Base-by-base conservation (phyloP, 2,888 invertebrate species). In the Ophion slaviceki region DNA sequence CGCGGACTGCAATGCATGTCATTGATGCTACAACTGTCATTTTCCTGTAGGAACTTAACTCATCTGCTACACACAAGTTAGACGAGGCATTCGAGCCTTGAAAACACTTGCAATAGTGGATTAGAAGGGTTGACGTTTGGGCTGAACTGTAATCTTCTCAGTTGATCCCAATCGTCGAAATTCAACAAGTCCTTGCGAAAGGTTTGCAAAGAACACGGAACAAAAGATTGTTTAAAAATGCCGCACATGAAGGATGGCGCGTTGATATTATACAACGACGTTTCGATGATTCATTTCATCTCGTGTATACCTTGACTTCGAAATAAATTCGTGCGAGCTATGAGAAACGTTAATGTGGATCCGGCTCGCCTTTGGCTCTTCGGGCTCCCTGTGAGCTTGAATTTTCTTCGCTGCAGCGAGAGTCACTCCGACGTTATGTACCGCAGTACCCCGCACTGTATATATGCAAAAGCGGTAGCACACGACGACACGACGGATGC, bases 311-410 rank as follows among this genome's bases (percentile, higher is more conserved):
- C 32, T 67, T 20, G 62, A 47, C 66, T 59, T 6, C 17, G 67
- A 64, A 76, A 47, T 59, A 40, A 76, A 84, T 80, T 80, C 64
- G 71, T 67, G 74, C 64, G 74, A 82, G 71, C 59, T 79, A 53
- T 80, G 80, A 75, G 80, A 86, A 67, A 86, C 85, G 71, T 82
- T 82, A 86, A 86, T 82, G 82, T 72, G 90, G 88, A 92, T 92
- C 92, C 92, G 92, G 92, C 91, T 92, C 91, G 92, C 92, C 91
- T 91, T 90, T 91, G 91, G 91, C 91, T 90, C 88, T 80, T 88
- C 84, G 82, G 87, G 79, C 74, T 85, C 88, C 90, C 36, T 57
- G 28, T 71, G 79, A 78, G 70, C 79, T 78, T 75, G 40, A 74
- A 20, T 85, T 61, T 77, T 77, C 40, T 72, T 59, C 2, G 32